Evolutionary conservation across 2,113 vertebrate genomes (phyloP), one percentile per base, ranked within the genome.

Genomic region (Gobiocypris rarus): DNA sequence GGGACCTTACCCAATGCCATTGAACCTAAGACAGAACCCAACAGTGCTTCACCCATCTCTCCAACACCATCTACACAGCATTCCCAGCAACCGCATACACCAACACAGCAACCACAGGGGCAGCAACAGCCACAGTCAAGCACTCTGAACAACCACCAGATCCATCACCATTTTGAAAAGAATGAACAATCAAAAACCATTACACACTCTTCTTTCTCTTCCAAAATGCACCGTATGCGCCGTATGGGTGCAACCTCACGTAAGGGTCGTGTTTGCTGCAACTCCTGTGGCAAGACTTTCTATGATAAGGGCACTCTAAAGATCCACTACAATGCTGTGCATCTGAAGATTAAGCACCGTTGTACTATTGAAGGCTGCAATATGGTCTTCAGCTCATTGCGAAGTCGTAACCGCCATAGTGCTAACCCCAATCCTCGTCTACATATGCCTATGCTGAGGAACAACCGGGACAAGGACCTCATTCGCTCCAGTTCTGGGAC

Each of bases 281-380:
- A 98, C 50, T 97, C 98, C 14, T 99, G 98, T 89, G 98, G 98
- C 82, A 99, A 99, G 93, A 99, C 98, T 19, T 99, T 99, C 91
- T 99, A 99, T 54, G 98, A 99, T 90, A 99, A 99, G 93, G 98
- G 98, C 88, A 99, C 98, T 14, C 96, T 99, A 80, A 99, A 99
- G 94, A 99, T 99, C 87, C 98, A 99, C 86, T 99, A 99, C 89
- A 99, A 99, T 85, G 98, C 98, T 0, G 98, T 99, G 73, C 98
- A 99, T 90, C 94, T 99, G 91, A 99, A 99, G 93, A 99, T 99
- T 89, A 99, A 99, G 89, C 98, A 99, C 84, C 95, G 97, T 26
- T 99, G 98, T 90, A 99, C 98, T 83, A 99, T 99, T 56, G 98
- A 99, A 89, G 98, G 97, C 19, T 99, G 98, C 92, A 99, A 99